Percentiles rank a stretch among this genome's conserved stretches.
Conservation (phyloP, 2,888 invertebrate species). For the Byasa hedistus region DNA sequence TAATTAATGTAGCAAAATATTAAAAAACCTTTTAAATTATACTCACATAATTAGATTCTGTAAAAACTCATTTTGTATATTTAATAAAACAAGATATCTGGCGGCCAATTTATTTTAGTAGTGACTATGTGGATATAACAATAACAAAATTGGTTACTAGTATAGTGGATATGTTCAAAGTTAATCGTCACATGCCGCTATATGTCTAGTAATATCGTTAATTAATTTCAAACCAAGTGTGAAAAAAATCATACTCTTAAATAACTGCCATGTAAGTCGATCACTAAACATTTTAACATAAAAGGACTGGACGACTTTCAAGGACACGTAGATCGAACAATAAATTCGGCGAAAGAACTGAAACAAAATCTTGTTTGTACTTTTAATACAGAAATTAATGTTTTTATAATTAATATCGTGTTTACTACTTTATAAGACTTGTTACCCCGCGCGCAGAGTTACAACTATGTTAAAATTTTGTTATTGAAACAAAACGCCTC, state of each 20-base stretch:
- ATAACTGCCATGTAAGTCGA: slow-evolving; percentile 4
- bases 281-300: slow-evolving; percentile 1
- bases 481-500: no score
- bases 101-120: not conserved
- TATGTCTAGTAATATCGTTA: slow-evolving; percentile 3
- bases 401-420: not conserved
- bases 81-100: not conserved
- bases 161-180: not conserved
- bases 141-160: not conserved
- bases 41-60: no score
- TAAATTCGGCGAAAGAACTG: not conserved
- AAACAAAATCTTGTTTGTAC: not conserved
- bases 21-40: no score
- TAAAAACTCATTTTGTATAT: not conserved
- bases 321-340: not conserved
- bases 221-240: not conserved
- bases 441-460: no score
- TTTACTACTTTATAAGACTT: no score
- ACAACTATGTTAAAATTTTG: no score
- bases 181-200: not conserved
- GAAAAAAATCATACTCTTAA: slow-evolving; percentile 6
- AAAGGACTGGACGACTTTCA: not conserved
- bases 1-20: no score
- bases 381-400: not conserved
- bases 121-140: not conserved